Evolutionary conservation across 2,888 invertebrate genomes (phyloP), one percentile per base, ranked within the genome.

Genomic region (Nudaria mundana): DNA sequence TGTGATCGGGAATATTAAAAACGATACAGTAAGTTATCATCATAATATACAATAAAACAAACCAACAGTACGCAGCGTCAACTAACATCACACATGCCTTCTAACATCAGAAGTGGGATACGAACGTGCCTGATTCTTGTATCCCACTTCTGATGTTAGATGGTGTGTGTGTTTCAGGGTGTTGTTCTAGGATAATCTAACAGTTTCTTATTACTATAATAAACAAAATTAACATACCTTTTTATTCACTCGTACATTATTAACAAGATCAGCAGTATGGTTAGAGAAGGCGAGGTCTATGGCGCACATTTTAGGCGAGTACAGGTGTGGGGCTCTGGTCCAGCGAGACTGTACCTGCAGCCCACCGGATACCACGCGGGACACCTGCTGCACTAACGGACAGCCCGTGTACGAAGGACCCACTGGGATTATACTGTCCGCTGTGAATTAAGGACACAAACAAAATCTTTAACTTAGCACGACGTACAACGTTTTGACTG

Each of bases 221-320:
- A n/a, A n/a, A n/a, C n/a, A n/a, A n/a, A n/a, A n/a, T n/a, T 5
- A 4, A 25, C 58, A 57, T 69, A 95, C 95, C 92, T 95, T 95
- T 58, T 91, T 91, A 25, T 92, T 91, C 41, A 97, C 79, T 56
- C 91, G 90, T 41, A 98, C 91, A 56, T 93, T 91, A 15, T 85
- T 90, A 38, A 96, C 89, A 25, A 91, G 91, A n/a, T 91, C 90
- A 10, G 71, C 71, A 28, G 90, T 89, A 63, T 92, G 91, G 82
- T 98, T 98, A 22, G 91, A 91, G 80, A 98, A 93, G 15, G 90
- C 85, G 43, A 98, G 73, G 72, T 97, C 95, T 7, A 98, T 82
- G 12, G 94, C 94, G 43, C 93, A 92, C 96, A 98, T 96, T 50
- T 89, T 88, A 3, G 93, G 90, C 5, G 96, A 96, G 81, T 93